These are phyloP conservation scores for Rhinichthys klamathensis DNA, from an alignment of 2,113 vertebrate genomes.

Conservation along the genomic window DNA sequence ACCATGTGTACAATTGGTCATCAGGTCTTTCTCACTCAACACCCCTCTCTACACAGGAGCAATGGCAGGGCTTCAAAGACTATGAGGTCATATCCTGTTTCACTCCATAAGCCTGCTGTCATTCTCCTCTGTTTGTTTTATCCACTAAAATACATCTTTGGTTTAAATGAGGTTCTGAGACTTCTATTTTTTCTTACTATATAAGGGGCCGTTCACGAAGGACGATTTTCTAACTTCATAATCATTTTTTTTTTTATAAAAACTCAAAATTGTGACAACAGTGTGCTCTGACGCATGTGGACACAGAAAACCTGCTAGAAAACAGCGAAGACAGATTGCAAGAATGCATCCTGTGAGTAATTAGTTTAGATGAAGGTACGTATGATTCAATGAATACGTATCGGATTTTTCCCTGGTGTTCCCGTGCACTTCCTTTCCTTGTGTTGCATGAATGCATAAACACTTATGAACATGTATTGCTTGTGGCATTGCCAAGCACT, in stretches of 20 bases:
- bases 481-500: not conserved
- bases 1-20: not conserved
- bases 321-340: not conserved
- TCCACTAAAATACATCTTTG: not conserved
- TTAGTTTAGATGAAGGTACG: not conserved
- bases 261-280: not conserved
- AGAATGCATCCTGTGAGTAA: not conserved
- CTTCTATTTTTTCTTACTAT: not conserved
- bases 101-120: conserved; percentile 17
- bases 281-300: not conserved
- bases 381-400: not conserved
- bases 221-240: not conserved
- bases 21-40: conserved; percentile 55
- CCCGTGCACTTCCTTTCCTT: not conserved
- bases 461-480: conserved; percentile 4
- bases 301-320: not conserved
- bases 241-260: not conserved
- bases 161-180: not conserved
- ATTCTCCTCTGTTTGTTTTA: not conserved
- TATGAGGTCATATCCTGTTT: conserved; percentile 62
- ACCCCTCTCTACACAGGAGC: conserved; percentile 38
- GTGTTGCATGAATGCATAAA: not conserved
- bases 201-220: not conserved
- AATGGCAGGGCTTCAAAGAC: conserved; percentile 50
- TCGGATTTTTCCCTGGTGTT: not conserved